A percentile compares a stretch with the other conserved stretches of the same genome.
phyloP scores from a whole-genome alignment of 2,888 invertebrate genomes.

The Chymomyza fuscimana region DNA sequence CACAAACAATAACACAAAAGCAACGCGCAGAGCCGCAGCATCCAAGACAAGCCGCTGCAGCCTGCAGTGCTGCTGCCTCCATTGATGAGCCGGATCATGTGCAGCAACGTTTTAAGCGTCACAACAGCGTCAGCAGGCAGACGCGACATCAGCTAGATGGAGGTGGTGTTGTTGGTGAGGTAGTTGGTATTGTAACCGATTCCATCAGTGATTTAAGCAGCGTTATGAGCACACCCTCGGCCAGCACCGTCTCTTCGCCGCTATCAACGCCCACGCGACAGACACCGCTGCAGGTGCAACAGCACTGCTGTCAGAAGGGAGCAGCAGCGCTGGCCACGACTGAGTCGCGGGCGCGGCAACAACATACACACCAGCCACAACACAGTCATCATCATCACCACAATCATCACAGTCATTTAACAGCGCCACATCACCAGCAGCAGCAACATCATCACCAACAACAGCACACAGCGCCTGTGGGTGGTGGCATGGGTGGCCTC shows the following conservation, averaged over 20 bases:
- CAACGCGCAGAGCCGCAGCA: constrained; percentile 2
- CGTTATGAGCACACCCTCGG: constrained; percentile 74
- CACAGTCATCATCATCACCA: constrained; percentile 51
- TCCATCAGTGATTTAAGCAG: constrained; percentile 76
- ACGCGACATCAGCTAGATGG: constrained; percentile 50
- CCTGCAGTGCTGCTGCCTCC: constrained; percentile 13
- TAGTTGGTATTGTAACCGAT: constrained; percentile 37
- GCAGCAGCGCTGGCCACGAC: constrained; percentile 32
- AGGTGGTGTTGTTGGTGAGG: constrained; percentile 37
- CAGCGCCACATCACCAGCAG: constrained; percentile 21
- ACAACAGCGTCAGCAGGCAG: constrained; percentile 29
- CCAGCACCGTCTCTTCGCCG: constrained; percentile 75
- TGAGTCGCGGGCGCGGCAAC: constrained; percentile 43
- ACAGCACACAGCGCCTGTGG: constrained; percentile 28
- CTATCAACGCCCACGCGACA: constrained; percentile 76
- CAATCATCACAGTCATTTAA: constrained; percentile 30
- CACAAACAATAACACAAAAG: neutral
- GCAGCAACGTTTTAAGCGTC: constrained; percentile 72
- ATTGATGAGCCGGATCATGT: constrained; percentile 73
- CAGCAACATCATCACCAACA: constrained; percentile 58
- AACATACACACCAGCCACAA: constrained; percentile 52
- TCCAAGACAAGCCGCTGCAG: constrained; percentile 1
- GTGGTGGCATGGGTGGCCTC: constrained; percentile 37
- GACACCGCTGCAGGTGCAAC: constrained; percentile 63
- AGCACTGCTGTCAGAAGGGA: constrained; percentile 74